Conservation (phyloP, 2,797 vertebrate species). For the Perodicticus potto region DNA sequence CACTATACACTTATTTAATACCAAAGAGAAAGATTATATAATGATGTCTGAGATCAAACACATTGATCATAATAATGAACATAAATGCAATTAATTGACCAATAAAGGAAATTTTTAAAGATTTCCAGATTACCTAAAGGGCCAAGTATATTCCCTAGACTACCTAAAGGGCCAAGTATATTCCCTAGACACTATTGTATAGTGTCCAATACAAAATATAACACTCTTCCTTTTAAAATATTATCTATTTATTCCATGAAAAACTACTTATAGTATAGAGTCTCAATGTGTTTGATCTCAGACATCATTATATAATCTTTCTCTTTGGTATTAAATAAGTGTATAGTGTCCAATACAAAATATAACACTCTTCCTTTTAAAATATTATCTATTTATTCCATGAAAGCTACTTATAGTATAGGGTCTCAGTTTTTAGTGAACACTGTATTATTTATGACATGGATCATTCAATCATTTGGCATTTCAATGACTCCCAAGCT, state of each 20-base stretch:
- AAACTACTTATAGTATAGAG: too few relatives aligned
- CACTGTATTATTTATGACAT: background rate
- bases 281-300: background rate
- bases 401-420: background rate
- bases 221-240: too few relatives aligned
- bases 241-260: too few relatives aligned
- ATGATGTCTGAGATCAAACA: background rate
- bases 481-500: background rate
- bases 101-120: background rate
- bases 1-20: background rate
- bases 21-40: background rate
- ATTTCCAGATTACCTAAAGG: background rate
- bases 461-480: background rate
- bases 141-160: background rate
- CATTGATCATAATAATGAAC: background rate
- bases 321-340: background rate
- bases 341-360: too few relatives aligned
- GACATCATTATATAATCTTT: background rate
- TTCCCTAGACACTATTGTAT: too few relatives aligned
- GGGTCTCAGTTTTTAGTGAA: constrained; percentile 11
- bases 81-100: background rate
- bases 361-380: background rate
- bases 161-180: too few relatives aligned
- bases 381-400: background rate
- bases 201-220: too few relatives aligned